A percentile compares a stretch with the other conserved stretches of the same genome.
Evolutionary conservation across 2,113 vertebrate genomes (phyloP).

Genomic region (Dromiciops gliroides): DNA sequence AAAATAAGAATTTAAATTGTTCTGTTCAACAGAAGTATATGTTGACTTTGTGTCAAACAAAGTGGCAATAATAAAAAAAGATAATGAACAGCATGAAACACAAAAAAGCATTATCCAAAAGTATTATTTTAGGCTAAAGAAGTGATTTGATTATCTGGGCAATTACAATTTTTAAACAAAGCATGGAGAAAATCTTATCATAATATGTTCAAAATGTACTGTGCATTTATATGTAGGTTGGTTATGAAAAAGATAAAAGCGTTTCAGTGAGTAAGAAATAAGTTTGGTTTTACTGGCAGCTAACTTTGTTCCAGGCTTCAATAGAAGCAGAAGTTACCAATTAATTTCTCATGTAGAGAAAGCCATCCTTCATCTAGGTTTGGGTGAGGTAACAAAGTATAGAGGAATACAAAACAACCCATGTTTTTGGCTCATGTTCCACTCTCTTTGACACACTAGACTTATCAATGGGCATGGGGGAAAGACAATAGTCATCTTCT

Average conservation of each 20-base stretch:
- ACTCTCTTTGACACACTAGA: conserved; percentile 1
- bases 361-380: background rate
- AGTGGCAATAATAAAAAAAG: conserved; percentile 9
- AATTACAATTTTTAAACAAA: conserved; percentile 41
- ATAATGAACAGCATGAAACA: background rate
- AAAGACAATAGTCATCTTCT: background rate
- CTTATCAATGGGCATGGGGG: background rate
- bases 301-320: background rate
- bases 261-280: background rate
- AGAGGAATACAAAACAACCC: background rate
- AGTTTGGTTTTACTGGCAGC: conserved; percentile 35
- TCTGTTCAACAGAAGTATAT: conserved; percentile 7
- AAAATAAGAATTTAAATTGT: background rate
- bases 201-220: conserved; percentile 15
- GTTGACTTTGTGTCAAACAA: conserved; percentile 17
- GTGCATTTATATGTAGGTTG: background rate
- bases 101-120: conserved; percentile 21
- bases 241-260: background rate
- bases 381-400: conserved; percentile 1
- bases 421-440: conserved; percentile 6
- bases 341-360: background rate
- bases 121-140: conserved; percentile 12
- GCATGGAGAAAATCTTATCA: conserved; percentile 7
- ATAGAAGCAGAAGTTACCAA: conserved; percentile 5
- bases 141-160: background rate